Evolutionary conservation across 2,113 vertebrate species (phyloP), one percentile per base, ranked within the genome.

Genomic region (Ictalurus punctatus): DNA sequence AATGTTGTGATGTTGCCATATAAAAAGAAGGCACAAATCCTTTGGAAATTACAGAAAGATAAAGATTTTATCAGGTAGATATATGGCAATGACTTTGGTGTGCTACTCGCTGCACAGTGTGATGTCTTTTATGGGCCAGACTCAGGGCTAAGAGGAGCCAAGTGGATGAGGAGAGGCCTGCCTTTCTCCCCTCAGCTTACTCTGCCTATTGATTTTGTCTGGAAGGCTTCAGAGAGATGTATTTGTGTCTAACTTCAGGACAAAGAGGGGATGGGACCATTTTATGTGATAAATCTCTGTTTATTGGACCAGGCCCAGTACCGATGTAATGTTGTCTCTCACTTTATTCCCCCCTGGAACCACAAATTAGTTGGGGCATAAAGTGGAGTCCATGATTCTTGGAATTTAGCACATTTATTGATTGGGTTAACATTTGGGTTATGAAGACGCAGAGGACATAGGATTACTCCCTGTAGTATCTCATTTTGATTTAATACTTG

Each of bases 121-220:
- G 89, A 78, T 16, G 30, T 89, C 93, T 95, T 93, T 93, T 92
- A 95, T 94, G 93, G 91, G 91, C 92, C 81, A 90, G 84, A 88
- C 88, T 92, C 85, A 83, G 89, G 93, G 91, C 93, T 92, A 92
- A 94, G 92, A 92, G 92, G 94, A 92, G 91, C 90, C 91, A 88
- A 92, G 93, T 92, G 93, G 94, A 94, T 94, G 92, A 93, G 93
- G 93, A 94, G 94, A 93, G 90, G 90, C 90, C 91, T 92, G 89
- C 90, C 88, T 93, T 94, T 92, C 92, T 91, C 81, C 92, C 92
- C 83, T 94, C 90, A 86, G 88, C 91, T 92, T 92, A 93, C 91
- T 94, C 90, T 90, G 81, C 25, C 58, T 95, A 96, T 96, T 91
- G 95, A 96, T 96, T 95, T 93, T 93, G 95, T 95, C 95, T 95